Conservation (phyloP, 2,797 vertebrate species). For the Gambelia wislizenii region DNA sequence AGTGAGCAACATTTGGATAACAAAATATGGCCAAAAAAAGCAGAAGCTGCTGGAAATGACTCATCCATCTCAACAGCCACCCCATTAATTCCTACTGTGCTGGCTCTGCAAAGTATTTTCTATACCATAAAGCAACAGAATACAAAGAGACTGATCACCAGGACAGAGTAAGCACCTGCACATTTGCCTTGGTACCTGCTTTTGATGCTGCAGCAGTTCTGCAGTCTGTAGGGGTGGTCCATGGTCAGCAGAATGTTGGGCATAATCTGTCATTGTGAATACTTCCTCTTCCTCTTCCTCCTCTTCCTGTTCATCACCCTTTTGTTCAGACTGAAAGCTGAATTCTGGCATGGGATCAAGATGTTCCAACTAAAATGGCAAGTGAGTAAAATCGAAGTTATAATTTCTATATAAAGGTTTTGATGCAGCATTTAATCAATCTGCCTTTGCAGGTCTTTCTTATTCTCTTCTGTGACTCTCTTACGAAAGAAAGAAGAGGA, state of each 20-base stretch:
- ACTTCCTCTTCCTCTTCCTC: slow-evolving; percentile 80
- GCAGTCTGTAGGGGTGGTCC: slow-evolving; percentile 80
- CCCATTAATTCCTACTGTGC: too few species aligned
- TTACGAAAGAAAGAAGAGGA: slow-evolving; percentile 4
- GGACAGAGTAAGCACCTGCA: neutral
- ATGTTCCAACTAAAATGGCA: slow-evolving; percentile 80
- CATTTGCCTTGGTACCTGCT: slow-evolving; percentile 83
- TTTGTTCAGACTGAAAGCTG: slow-evolving; percentile 68
- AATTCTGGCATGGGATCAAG: slow-evolving; percentile 85
- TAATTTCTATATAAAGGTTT: neutral
- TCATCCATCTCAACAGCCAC: too few species aligned
- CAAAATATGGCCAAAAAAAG: too few species aligned
- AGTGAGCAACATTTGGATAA: too few species aligned
- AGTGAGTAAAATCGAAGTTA: slow-evolving; percentile 15
- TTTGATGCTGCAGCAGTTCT: slow-evolving; percentile 87
- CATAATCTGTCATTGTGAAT: slow-evolving; percentile 78
- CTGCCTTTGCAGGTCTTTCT: neutral
- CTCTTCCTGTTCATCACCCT: slow-evolving; percentile 68
- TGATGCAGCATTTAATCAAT: neutral
- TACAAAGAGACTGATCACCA: slow-evolving; percentile 17
- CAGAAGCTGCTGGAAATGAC: too few species aligned
- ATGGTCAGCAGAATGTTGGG: slow-evolving; percentile 76
- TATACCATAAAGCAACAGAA: neutral
- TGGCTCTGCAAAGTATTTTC: slow-evolving; percentile 4
- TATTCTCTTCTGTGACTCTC: neutral